These are phyloP conservation scores for Pagrus major DNA, from an alignment of 2,113 vertebrate species.

Conservation along the genomic window DNA sequence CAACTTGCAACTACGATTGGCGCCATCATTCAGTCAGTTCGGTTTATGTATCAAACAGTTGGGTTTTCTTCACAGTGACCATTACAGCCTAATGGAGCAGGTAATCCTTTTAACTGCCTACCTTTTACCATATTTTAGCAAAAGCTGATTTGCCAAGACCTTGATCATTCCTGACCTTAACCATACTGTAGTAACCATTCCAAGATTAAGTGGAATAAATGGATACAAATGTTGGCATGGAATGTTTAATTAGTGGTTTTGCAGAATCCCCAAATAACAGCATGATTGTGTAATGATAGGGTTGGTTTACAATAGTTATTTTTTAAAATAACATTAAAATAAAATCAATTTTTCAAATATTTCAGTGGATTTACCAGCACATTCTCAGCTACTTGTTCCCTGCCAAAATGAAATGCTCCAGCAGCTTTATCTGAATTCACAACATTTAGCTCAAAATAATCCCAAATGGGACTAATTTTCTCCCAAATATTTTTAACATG, in stretches of 20 bases:
- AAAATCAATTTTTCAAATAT: background rate
- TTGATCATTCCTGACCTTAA: rapidly evolving
- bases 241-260: background rate
- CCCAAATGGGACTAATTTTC: slow-evolving; percentile 41
- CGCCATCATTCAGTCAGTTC: background rate
- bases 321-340: background rate
- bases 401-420: slow-evolving; percentile 1
- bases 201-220: background rate
- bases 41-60: background rate
- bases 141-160: background rate
- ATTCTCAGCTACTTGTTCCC: background rate
- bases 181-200: background rate
- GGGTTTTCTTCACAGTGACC: background rate
- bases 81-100: background rate
- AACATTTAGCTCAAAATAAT: slow-evolving; percentile 41
- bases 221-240: background rate
- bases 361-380: background rate
- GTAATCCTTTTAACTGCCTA: background rate
- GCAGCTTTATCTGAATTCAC: slow-evolving; percentile 24
- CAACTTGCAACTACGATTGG: background rate
- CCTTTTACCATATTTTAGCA: background rate
- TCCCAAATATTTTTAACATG: slow-evolving; percentile 32
- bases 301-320: background rate
- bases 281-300: background rate
- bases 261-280: background rate